Evolutionary conservation across 2,113 vertebrate genomes (phyloP), one percentile per base, ranked within the genome.

Genomic region (Dicrurus megarhynchus): DNA sequence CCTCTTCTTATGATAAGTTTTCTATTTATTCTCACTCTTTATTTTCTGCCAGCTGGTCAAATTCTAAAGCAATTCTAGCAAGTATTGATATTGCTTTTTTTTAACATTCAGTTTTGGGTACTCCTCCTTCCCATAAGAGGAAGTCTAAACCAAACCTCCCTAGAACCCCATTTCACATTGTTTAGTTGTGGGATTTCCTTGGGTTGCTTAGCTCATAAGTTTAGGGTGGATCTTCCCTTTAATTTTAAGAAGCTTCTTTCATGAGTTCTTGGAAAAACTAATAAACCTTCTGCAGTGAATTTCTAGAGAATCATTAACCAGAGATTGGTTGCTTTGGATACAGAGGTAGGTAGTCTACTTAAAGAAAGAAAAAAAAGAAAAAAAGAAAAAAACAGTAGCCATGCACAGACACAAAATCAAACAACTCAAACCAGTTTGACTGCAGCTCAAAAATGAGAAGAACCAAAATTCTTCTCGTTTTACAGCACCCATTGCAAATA

Each of bases 301-400:
- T 97, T 97, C 80, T 97, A 87, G 95, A 95, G 87, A 97, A 90
- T 95, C 91, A 95, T 97, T 97, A 98, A 96, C 83, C 64, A 88
- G 93, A 97, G 92, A 95, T 96, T 89, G 94, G 97, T 98, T 98
- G 94, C 95, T 80, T 52, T 97, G 96, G 96, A 95, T 97, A 97
- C 97, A 82, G 94, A 97, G 95, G 93, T 96, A 96, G 26, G 35
- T 83, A 97, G 80, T 59, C 57, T 84, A 90, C 82, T 52, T 83
- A 21, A 33, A 81, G 73, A 60, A 60, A 57, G 14, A 23, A 27
- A 46, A 24, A 20, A 57, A 35, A 37, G 13, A 57, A 49, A 30
- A n/a, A 2, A 42, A 24, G 17, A 32, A 33, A 3, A 27, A 42
- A 30, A 4, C 5, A 42, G 26, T 27, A 71, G 8, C 16, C 16